Conservation (phyloP, 2,797 vertebrate genomes). For the Lagorchestes hirsutus region DNA sequence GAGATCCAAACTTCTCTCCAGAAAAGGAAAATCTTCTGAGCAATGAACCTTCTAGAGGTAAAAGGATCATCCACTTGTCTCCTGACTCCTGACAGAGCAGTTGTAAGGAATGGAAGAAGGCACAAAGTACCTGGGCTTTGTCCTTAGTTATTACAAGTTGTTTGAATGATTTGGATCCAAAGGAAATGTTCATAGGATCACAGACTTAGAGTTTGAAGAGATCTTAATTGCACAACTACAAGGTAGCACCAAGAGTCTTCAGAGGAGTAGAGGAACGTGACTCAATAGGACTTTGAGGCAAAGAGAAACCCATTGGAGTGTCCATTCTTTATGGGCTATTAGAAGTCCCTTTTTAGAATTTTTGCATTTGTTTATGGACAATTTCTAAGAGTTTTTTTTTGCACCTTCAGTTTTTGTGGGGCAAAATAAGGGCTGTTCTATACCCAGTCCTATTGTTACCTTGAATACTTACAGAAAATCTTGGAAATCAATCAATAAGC, state of each 20-base stretch:
- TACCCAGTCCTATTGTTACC: not conserved
- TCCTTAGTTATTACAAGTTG: not conserved
- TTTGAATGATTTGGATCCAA: not conserved
- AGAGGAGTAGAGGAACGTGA: not conserved
- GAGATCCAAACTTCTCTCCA: not conserved
- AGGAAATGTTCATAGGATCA: not conserved
- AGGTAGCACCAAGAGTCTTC: not conserved
- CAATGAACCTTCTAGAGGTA: not conserved
- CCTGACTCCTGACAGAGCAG: not conserved
- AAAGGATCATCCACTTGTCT: not conserved
- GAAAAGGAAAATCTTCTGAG: not conserved
- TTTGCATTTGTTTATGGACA: not conserved
- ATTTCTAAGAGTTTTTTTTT: not conserved
- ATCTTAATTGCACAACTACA: not conserved
- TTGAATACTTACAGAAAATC: not conserved
- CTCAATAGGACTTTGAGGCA: not conserved
- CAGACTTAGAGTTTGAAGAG: not conserved
- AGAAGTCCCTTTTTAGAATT: not conserved
- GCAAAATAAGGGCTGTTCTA: not conserved
- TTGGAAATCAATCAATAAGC: not conserved
- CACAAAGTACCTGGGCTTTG: not conserved
- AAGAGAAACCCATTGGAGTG: not conserved
- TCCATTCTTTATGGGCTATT: not conserved
- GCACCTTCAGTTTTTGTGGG: not conserved
- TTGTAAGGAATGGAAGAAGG: not conserved